A percentile compares a stretch with the other conserved stretches of the same genome.
These are phyloP conservation scores for Colletes collaris DNA, from an alignment of 2,888 invertebrate genomes.

Conservation along the genomic window DNA sequence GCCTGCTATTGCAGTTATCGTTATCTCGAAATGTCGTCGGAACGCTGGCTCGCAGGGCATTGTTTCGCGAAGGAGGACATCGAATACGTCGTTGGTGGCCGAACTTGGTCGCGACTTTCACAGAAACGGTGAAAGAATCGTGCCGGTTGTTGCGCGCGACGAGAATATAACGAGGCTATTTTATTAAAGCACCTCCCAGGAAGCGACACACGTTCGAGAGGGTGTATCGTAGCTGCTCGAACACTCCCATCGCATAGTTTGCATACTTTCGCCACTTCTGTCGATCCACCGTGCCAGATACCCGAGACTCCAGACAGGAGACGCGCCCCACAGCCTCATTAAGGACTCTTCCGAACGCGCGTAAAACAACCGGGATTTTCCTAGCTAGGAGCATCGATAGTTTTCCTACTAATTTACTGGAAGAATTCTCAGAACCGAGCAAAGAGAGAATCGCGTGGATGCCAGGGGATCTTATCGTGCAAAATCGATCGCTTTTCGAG, in stretches of 20 bases:
- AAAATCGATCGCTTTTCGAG: neutral
- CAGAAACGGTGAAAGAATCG: neutral
- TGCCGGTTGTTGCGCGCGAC: neutral
- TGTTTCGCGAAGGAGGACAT: conserved; percentile 41
- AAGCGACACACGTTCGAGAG: neutral
- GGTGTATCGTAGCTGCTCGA: conserved; percentile 48
- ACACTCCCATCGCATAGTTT: conserved; percentile 67
- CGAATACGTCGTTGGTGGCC: conserved; percentile 25
- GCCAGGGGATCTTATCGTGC: too few species aligned
- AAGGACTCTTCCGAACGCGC: conserved; percentile 59
- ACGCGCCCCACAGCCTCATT: conserved; percentile 68
- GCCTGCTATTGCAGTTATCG: conserved; percentile 19
- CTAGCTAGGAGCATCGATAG: conserved; percentile 14
- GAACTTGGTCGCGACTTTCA: conserved; percentile 23
- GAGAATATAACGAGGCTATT: conserved; percentile 34
- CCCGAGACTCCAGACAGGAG: conserved; percentile 57
- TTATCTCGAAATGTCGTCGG: conserved; percentile 22
- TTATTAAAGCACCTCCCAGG: conserved; percentile 17
- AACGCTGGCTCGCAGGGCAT: conserved; percentile 11
- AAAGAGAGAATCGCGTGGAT: too few species aligned
- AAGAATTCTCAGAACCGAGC: conserved; percentile 13
- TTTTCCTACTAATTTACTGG: conserved; percentile 13
- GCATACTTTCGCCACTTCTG: conserved; percentile 67
- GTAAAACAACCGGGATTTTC: conserved; percentile 54
- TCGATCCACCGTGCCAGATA: conserved; percentile 60